A percentile compares a stretch with the other conserved stretches of the same genome.
phyloP scores from a whole-genome alignment of 1,140 invertebrate genomes.

The Planococcus citri region DNA sequence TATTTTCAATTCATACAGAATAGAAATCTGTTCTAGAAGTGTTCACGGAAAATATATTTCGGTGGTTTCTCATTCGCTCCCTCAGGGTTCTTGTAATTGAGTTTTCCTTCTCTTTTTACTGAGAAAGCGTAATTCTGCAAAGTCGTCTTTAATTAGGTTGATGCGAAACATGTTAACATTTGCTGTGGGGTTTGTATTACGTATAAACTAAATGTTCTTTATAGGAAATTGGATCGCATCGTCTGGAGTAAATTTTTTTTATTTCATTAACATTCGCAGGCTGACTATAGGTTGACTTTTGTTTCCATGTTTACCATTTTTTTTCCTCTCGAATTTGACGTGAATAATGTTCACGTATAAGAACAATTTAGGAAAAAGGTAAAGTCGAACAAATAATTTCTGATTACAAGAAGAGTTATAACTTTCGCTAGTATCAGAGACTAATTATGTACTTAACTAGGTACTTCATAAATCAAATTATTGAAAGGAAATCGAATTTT shows the following conservation, averaged over 20 bases:
- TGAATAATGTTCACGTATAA: too few species aligned
- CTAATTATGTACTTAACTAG: too few species aligned
- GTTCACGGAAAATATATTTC: neutral
- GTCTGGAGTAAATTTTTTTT: neutral
- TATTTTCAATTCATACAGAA: neutral
- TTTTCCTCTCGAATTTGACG: too few species aligned
- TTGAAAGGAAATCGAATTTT: too few species aligned
- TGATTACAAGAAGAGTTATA: too few species aligned
- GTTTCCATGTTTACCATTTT: too few species aligned
- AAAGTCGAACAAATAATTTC: too few species aligned
- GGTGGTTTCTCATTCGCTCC: neutral
- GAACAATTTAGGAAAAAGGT: too few species aligned
- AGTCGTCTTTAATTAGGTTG: neutral
- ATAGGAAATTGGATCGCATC: neutral
- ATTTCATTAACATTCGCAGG: too few species aligned
- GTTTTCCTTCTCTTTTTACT: neutral
- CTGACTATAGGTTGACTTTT: too few species aligned
- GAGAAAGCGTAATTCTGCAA: neutral
- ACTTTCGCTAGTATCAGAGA: too few species aligned
- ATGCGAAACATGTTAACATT: conserved; percentile 3
- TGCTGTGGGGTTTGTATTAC: neutral
- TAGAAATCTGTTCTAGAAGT: neutral
- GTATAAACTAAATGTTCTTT: neutral
- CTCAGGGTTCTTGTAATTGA: neutral
- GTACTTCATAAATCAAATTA: too few species aligned